These are phyloP conservation scores for Gavia stellata DNA, from an alignment of 2,113 vertebrate species.

Conservation along the genomic window DNA sequence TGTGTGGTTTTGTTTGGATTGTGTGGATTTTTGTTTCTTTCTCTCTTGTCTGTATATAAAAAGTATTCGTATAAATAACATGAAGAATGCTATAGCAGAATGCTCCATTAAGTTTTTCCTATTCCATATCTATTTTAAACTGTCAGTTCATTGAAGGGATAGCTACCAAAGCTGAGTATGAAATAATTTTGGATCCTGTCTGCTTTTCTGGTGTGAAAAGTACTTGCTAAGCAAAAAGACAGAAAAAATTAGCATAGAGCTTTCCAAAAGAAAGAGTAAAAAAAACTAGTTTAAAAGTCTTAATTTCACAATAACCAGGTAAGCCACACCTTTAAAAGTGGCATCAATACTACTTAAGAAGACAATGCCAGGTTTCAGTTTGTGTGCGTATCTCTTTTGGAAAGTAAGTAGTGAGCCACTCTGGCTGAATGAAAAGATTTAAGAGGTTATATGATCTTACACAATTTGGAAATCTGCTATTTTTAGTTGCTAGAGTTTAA, in stretches of 20 bases:
- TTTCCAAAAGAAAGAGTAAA: not conserved
- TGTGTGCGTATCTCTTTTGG: not conserved
- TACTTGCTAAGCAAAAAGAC: not conserved
- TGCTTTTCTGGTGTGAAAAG: not conserved
- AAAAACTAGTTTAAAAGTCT: not conserved
- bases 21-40: not conserved
- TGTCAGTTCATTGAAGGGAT: not conserved
- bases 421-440: not conserved
- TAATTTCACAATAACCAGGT: not conserved
- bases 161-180: not conserved
- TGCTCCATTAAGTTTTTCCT: not conserved
- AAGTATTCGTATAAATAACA: not conserved
- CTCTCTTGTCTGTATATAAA: not conserved
- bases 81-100: not conserved
- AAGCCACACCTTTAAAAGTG: not conserved
- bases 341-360: not conserved
- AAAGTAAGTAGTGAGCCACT: not conserved
- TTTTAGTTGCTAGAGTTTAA: not conserved
- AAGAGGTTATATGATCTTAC: not conserved
- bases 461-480: not conserved
- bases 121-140: not conserved
- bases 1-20: not conserved
- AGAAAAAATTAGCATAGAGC: not conserved
- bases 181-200: not conserved
- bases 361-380: not conserved